Base-by-base conservation (phyloP, 2,113 vertebrate genomes). In the Crotophaga sulcirostris region DNA sequence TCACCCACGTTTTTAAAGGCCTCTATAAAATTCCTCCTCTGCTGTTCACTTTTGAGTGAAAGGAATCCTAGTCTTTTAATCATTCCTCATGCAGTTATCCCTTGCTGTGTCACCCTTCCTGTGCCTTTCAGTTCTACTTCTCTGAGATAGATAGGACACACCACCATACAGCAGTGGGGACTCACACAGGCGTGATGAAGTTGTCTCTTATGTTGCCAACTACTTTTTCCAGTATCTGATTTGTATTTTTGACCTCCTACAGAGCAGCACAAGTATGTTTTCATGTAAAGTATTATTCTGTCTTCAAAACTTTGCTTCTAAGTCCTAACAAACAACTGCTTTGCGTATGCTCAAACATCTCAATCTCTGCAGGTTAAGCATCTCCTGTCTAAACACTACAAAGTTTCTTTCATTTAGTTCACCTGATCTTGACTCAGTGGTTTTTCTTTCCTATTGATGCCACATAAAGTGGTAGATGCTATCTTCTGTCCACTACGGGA, bases 21-120 rank as follows among this genome's bases (percentile, higher is more conserved):
- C 31, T 94, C 82, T 95, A 92, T 74, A 86, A 84, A 87, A 90
- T 90, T 90, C 75, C 51, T 93, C 36, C 70, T 87, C 82, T 93
- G 54, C 70, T 90, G 17, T 83, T 87, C 74, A 49, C 25, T 90
- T 93, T 88, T 49, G 63, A 95, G 5, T 36, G 70, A 85, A 70
- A 93, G 74, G 66, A 84, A 72, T 38, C 56, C 74, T 44, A 79
- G 21, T n/a, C 74, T 93, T 94, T 68, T 55, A 63, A 84, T 84
- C 44, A 76, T 85, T 16, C 54, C 18, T 95, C 36, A 75, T 13
- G 38, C 3, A 19, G 58, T 72, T 95, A 58, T 60, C 75, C 59
- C n/a, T 72, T 76, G 11, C 59, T 73, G 28, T 69, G 25, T 82
- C 84, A 79, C 78, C 62, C 34, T 85, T 34, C 20, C 8, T 77